phyloP scores from a whole-genome alignment of 2,113 vertebrate genomes.

The Guaruba guarouba region DNA sequence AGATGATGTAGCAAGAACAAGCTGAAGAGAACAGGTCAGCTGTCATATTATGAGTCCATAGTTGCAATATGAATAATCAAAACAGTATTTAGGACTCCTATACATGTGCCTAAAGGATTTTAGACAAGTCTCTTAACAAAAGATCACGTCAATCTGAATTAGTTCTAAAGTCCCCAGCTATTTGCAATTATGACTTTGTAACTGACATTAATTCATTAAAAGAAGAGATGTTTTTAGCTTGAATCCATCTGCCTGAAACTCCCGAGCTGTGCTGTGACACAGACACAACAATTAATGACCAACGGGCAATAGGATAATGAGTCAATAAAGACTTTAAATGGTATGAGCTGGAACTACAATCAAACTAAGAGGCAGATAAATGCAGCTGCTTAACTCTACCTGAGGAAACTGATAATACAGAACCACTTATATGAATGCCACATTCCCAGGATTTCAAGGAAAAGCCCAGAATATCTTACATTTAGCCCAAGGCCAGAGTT shows the following conservation, averaged over 20 bases:
- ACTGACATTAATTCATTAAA: neutral
- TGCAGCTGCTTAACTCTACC: conserved; percentile 43
- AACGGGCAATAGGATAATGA: conserved; percentile 43
- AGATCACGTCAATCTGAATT: neutral
- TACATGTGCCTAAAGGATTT: neutral
- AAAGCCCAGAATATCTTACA: neutral
- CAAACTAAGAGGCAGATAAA: conserved; percentile 53
- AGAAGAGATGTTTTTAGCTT: neutral
- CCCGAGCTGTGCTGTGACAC: neutral
- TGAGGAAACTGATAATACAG: neutral
- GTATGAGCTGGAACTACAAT: conserved; percentile 45
- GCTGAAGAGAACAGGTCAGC: neutral
- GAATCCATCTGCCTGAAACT: conserved; percentile 9
- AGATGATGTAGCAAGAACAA: neutral
- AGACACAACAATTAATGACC: conserved; percentile 52
- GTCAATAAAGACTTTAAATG: conserved; percentile 46
- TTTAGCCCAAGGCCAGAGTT: conserved; percentile 7
- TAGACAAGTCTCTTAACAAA: neutral
- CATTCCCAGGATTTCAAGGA: neutral
- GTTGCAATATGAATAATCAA: neutral
- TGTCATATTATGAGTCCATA: neutral
- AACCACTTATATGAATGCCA: neutral
- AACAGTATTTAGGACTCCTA: neutral
- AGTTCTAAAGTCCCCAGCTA: neutral
- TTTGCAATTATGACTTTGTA: neutral